Percentiles rank a stretch among this genome's conserved stretches.
phyloP scores from a whole-genome alignment of 1,140 invertebrate species.

The Stenopsyche tienmushanensis region DNA sequence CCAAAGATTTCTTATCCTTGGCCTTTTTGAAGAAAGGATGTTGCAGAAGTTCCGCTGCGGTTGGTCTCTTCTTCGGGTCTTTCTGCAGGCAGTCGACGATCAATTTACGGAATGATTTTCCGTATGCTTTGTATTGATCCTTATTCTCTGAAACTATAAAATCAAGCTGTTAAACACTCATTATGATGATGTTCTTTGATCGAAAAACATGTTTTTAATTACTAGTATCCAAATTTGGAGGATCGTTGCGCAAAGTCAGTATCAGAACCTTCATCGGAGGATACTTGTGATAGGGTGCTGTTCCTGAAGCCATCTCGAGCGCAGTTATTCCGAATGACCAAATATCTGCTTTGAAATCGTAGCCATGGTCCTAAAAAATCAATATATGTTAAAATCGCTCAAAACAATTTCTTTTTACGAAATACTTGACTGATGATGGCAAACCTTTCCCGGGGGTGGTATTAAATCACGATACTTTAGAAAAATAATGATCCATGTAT shows the following conservation, averaged over 20 bases:
- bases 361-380: slow-evolving; percentile 83
- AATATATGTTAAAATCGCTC: background rate
- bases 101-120: slow-evolving; percentile 96
- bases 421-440: no score
- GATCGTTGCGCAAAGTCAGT: slow-evolving; percentile 97
- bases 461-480: no score
- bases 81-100: slow-evolving; percentile 94
- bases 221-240: slow-evolving; percentile 92
- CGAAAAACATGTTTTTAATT: slow-evolving; percentile 16
- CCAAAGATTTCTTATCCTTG: slow-evolving; percentile 90
- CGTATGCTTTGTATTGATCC: slow-evolving; percentile 97
- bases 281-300: slow-evolving; percentile 98
- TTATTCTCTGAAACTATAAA: slow-evolving; percentile 81
- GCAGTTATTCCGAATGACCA: slow-evolving; percentile 99
- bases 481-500: no score
- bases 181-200: no score
- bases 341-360: slow-evolving; percentile 99
- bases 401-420: no score
- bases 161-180: background rate
- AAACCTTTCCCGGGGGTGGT: no score
- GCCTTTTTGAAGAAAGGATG: slow-evolving; percentile 97
- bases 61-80: slow-evolving; percentile 88
- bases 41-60: slow-evolving; percentile 90
- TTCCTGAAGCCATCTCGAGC: slow-evolving; percentile 98
- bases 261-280: slow-evolving; percentile 99